phyloP scores from a whole-genome alignment of 2,113 vertebrate species.

The Procavia capensis region DNA sequence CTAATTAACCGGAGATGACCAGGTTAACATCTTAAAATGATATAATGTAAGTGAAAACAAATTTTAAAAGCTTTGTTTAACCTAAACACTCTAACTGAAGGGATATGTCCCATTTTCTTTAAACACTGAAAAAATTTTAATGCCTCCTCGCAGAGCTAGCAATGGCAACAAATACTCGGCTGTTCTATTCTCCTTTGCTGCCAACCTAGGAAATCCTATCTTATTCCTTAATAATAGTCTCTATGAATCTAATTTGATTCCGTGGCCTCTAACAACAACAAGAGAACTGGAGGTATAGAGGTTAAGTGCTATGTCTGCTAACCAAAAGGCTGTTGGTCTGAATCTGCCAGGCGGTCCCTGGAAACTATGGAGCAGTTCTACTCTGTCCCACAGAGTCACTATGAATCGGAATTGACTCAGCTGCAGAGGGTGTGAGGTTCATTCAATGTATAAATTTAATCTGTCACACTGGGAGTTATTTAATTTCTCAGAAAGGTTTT shows the following conservation, averaged over 20 bases:
- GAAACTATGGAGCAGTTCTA: too few species aligned
- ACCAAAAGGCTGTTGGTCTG: too few species aligned
- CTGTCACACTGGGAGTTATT: neutral
- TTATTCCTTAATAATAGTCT: too few species aligned
- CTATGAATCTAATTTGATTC: too few species aligned
- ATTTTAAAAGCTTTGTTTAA: neutral
- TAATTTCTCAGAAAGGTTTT: conserved; percentile 15
- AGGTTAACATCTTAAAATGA: neutral
- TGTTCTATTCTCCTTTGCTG: too few species aligned
- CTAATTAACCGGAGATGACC: neutral
- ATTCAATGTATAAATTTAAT: conserved; percentile 17
- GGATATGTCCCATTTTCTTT: neutral
- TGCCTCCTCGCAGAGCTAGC: neutral
- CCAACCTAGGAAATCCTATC: too few species aligned
- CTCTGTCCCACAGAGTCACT: too few species aligned
- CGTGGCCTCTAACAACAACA: neutral
- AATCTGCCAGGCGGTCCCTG: too few species aligned
- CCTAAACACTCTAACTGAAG: neutral
- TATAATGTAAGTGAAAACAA: neutral
- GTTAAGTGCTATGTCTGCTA: too few species aligned
- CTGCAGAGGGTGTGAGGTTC: too few species aligned
- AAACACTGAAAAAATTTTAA: neutral
- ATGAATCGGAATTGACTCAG: too few species aligned
- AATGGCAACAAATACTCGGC: neutral
- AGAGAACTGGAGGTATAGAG: too few species aligned